Percentiles rank a stretch among this genome's conserved stretches.
These are phyloP conservation scores for Poecile atricapillus DNA, from an alignment of 2,113 vertebrate genomes.

Conservation along the genomic window DNA sequence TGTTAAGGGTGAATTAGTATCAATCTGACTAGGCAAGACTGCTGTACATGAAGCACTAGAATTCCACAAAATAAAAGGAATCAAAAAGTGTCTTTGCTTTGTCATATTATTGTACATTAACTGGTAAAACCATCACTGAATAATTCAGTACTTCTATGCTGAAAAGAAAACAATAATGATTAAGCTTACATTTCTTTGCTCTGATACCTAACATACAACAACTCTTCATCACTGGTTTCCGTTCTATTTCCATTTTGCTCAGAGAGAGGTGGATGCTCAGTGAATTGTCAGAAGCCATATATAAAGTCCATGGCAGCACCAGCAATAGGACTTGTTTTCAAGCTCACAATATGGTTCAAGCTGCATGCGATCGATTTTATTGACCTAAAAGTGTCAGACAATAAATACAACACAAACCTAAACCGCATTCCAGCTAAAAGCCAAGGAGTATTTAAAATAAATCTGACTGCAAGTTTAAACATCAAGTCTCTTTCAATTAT, in stretches of 20 bases:
- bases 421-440: neutral
- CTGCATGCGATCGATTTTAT: neutral
- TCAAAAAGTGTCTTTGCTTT: neutral
- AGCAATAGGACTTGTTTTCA: neutral
- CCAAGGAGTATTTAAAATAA: neutral
- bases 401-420: neutral
- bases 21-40: neutral
- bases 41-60: neutral
- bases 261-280: neutral
- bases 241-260: neutral
- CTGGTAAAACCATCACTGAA: neutral
- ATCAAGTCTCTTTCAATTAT: constrained; percentile 10
- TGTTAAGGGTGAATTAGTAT: neutral
- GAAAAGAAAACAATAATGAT: neutral
- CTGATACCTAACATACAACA: neutral
- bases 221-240: neutral
- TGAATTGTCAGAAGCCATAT: neutral
- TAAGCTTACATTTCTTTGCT: neutral
- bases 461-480: neutral
- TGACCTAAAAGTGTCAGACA: neutral
- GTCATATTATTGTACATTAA: neutral
- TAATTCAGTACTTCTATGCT: neutral
- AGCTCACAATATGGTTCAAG: neutral
- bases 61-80: neutral
- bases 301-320: neutral